Evolutionary conservation across 2,113 vertebrate genomes (phyloP).

Genomic region (Pelecanoides urinatrix): DNA sequence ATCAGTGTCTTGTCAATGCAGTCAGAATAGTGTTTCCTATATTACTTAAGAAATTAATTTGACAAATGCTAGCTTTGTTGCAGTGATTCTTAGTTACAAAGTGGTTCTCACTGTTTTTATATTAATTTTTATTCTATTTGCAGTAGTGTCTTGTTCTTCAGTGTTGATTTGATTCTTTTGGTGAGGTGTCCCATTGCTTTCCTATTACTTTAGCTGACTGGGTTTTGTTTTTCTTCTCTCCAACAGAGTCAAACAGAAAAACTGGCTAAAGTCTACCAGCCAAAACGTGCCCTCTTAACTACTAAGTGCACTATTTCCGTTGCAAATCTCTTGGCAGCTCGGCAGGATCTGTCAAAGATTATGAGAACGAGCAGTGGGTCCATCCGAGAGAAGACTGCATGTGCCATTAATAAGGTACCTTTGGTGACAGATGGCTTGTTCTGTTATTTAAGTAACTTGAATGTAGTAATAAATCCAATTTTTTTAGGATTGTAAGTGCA

Average conservation of each 20-base stretch:
- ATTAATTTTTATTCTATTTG: neutral
- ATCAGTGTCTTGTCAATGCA: neutral
- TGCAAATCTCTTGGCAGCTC: conserved; percentile 89
- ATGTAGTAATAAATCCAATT: neutral
- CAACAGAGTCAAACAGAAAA: conserved; percentile 89
- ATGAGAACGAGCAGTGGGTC: conserved; percentile 92
- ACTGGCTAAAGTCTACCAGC: conserved; percentile 91
- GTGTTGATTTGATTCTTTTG: neutral
- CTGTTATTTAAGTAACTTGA: neutral
- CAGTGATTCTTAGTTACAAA: neutral
- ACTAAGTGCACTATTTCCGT: conserved; percentile 82
- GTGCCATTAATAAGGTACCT: conserved; percentile 96
- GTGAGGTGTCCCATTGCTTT: neutral
- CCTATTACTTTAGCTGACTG: neutral
- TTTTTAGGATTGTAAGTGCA: neutral
- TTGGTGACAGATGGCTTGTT: neutral
- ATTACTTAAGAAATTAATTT: neutral
- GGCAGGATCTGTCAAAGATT: conserved; percentile 95
- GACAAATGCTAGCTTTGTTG: neutral
- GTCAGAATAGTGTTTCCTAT: neutral
- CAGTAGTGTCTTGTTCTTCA: neutral
- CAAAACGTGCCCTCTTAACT: conserved; percentile 82
- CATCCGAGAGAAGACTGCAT: conserved; percentile 91
- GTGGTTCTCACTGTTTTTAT: neutral
- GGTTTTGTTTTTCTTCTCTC: conserved; percentile 22